A percentile compares a stretch with the other conserved stretches of the same genome.
Evolutionary conservation across 92 coral and sea anemone species (phyloP).

Genomic region (Porites cylindrica): DNA sequence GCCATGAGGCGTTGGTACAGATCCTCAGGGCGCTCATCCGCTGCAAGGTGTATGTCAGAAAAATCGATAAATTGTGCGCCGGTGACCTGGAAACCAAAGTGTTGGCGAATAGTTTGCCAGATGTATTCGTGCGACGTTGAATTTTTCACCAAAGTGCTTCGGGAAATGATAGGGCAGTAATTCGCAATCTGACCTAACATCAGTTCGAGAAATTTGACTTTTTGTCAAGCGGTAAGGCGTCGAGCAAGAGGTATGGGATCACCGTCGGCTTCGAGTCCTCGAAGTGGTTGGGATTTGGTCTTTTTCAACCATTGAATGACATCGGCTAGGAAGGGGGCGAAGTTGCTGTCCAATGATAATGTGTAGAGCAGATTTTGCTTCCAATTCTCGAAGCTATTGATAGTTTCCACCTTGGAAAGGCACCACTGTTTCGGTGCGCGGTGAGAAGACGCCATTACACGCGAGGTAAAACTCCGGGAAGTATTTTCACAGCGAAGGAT

Average conservation of each 20-base stretch:
- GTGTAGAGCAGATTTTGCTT: conserved; percentile 70
- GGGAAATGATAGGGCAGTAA: conserved; percentile 70
- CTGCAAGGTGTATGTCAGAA: conserved; percentile 60
- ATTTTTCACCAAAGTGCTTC: conserved; percentile 67
- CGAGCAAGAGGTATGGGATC: conserved; percentile 45
- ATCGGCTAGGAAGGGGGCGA: conserved; percentile 65
- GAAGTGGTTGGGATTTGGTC: conserved; percentile 50
- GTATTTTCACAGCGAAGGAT: too few relatives aligned
- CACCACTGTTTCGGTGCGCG: conserved; percentile 69
- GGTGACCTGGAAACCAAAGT: conserved; percentile 79
- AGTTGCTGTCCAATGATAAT: conserved; percentile 62
- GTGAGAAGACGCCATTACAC: conserved; percentile 48
- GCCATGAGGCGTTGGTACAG: conserved; percentile 76
- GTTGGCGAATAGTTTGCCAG: conserved; percentile 71
- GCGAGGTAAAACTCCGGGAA: too few relatives aligned
- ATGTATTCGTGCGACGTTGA: conserved; percentile 67
- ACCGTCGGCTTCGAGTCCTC: conserved; percentile 61
- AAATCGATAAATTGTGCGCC: conserved; percentile 73
- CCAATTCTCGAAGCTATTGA: conserved; percentile 71
- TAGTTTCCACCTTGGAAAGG: conserved; percentile 52
- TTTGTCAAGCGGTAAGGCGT: conserved; percentile 72
- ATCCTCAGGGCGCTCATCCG: conserved; percentile 85
- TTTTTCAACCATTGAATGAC: conserved; percentile 56
- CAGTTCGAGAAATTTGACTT: conserved; percentile 54
- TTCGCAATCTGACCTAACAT: conserved; percentile 81